Evolutionary conservation across 1,140 invertebrate species (phyloP).

Genomic region (Anadara kagoshimensis): DNA sequence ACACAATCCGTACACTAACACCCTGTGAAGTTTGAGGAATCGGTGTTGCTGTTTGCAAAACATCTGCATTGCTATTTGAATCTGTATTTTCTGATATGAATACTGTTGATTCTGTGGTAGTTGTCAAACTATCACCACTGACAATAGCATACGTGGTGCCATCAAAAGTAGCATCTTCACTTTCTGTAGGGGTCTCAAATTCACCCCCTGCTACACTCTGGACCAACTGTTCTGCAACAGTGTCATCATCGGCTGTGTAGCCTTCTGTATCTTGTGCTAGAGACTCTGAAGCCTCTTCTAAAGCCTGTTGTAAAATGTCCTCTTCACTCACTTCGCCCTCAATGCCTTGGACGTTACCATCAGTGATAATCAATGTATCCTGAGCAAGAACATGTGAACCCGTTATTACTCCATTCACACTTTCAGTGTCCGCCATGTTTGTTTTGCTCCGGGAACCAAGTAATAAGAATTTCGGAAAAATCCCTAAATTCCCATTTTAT

Average conservation of each 20-base stretch:
- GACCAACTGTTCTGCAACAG: constrained; percentile 32
- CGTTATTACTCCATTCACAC: constrained; percentile 33
- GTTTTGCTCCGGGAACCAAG: constrained; percentile 39
- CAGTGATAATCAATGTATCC: constrained; percentile 15
- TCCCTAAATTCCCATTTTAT: not conserved
- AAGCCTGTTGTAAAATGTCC: constrained; percentile 72
- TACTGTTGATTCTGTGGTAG: constrained; percentile 2
- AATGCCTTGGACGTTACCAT: constrained; percentile 19
- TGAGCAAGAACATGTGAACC: constrained; percentile 25
- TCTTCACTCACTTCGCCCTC: constrained; percentile 48
- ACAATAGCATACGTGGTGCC: constrained; percentile 8
- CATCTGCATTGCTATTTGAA: too few relatives aligned
- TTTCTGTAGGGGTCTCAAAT: constrained; percentile 6
- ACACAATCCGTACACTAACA: constrained; percentile 46
- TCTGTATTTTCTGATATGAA: not conserved
- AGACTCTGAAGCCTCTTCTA: constrained; percentile 67
- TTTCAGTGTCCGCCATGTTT: constrained; percentile 67
- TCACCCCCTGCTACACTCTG: constrained; percentile 38
- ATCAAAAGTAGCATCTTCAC: constrained; percentile 13
- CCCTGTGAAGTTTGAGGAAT: constrained; percentile 5
- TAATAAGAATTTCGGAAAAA: constrained; percentile 23
- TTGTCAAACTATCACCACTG: not conserved
- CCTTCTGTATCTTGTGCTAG: constrained; percentile 38
- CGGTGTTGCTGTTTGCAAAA: not conserved
- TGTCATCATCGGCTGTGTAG: not conserved